Evolutionary conservation across 2,113 vertebrate genomes (phyloP), one percentile per base, ranked within the genome.

Genomic region (Cyanoramphus novaezelandiae): DNA sequence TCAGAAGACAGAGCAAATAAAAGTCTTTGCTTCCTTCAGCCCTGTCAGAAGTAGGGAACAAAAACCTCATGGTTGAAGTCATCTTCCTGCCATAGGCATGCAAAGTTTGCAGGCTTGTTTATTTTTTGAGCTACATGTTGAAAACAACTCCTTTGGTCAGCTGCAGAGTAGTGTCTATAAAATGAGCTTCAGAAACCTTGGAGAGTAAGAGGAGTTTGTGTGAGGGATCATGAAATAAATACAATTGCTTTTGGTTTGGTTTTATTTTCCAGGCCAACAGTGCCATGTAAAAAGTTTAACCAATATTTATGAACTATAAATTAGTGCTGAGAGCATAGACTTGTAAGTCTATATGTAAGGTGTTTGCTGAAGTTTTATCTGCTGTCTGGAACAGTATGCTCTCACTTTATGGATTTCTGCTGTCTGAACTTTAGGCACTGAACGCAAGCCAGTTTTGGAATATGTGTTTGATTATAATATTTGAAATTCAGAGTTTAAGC

Each of bases 101-200:
- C 2, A 64, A 24, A 71, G 10, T 23, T 17, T 27, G 17, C 3
- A 4, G 19, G 2, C 27, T 35, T 44, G 3, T 17, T 70, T 35
- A 10, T 63, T 64, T 15, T 24, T 59, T 92, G 79, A 4, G 4
- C 13, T 44, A n/a, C 0, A 0, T 17, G 13, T 85, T 39, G 16
- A 35, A 69, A 75, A 71, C 63, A 59, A 2, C 28, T 84, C 10
- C 15, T 52, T 68, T 68, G 24, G 8, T 86, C 47, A 52, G 15
- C 52, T 71, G 29, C 28, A 19, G 47, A 71, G 11, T 11, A n/a
- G 10, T 14, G 3, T 71, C 46, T 83, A 19, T 31, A 86, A 93
- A 86, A 57, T 7, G 27, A 79, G 8, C 7, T 82, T 92, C 63
- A 43, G 44, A 69, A 63, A 81, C 11, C 37, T 77, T 43, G 33